Evolutionary conservation across 1,140 invertebrate species (phyloP), one percentile per base, ranked within the genome.

Genomic region (Drosophila repletoides): DNA sequence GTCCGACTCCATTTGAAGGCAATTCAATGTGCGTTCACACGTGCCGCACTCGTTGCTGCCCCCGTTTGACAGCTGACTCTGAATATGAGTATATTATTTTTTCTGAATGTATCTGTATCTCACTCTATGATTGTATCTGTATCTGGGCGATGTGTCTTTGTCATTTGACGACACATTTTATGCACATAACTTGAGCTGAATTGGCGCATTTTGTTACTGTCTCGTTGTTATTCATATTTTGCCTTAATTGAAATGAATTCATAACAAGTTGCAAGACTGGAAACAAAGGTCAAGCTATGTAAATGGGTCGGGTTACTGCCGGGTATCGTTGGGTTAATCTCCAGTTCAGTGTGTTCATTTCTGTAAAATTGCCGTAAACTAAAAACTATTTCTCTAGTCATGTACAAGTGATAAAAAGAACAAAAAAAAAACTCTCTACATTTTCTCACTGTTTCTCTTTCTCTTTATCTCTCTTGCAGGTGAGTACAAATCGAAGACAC

Each of bases 401-500:
- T 36, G 33, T 45, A 43, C 31, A 51, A 34, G 40, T 38, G 41
- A 63, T 58, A 45, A 24, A 41, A 45, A 10, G 38, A 3, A 28
- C 3, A 31, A 15, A 6, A 12, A 26, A 22, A 34, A 56, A 38
- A 19, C 29, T 22, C 15, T 31, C 34, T 29, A 2, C 33, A 21
- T 10, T 12, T 22, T 12, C 15, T 38, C 22, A 31, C 26, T 41
- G 6, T 24, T 24, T 38, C 21, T 26, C 34, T 58, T 10, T 41
- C 2, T 52, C 38, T 40, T 24, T 48, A n/a, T 60, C 5, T 64
- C 24, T 34, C 19, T 71, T 90, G 29, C 72, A 90, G 89, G 89
- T 90, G 89, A 90, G 89, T 90, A 87, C 73, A 90, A 90, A 66
- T 90, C 89, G 79, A 90, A 90, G 89, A 90, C 89, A 67, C 66